Evolutionary conservation across 2,113 vertebrate species (phyloP).

Genomic region (Athene cunicularia): DNA sequence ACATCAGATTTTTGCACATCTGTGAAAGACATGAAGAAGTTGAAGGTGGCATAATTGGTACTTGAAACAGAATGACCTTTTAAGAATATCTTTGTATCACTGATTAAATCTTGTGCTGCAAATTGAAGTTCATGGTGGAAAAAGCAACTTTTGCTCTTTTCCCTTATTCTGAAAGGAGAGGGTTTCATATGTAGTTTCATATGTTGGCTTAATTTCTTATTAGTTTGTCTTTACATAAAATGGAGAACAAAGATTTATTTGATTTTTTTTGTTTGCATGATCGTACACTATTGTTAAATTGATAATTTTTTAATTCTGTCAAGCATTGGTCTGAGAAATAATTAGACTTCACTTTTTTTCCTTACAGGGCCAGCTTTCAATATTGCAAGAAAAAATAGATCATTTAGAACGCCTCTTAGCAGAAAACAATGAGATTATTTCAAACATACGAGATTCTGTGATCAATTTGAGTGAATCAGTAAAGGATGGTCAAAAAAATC

Average conservation of each 20-base stretch:
- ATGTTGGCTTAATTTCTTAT: not conserved
- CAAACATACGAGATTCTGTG: constrained; percentile 86
- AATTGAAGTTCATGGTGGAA: not conserved
- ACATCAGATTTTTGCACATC: not conserved
- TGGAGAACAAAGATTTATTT: not conserved
- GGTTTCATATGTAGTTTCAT: too few species aligned
- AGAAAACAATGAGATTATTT: constrained; percentile 92
- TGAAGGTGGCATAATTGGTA: not conserved
- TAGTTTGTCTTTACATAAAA: not conserved
- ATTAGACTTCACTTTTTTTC: not conserved
- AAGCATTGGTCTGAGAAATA: not conserved
- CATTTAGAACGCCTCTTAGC: constrained; percentile 87
- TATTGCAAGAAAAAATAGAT: constrained; percentile 92
- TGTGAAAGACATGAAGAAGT: not conserved
- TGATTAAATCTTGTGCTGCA: not conserved
- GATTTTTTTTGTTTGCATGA: not conserved
- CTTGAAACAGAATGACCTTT: not conserved
- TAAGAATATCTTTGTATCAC: not conserved
- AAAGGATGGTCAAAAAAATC: constrained; percentile 73
- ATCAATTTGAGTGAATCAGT: constrained; percentile 83
- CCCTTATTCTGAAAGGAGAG: not conserved
- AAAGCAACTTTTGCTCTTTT: not conserved
- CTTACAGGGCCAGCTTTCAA: constrained; percentile 84
- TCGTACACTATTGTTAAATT: not conserved
- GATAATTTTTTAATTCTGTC: not conserved